These are phyloP conservation scores for Disparrhopalites patrizii DNA, from an alignment of 2,888 invertebrate species.

Conservation along the genomic window DNA sequence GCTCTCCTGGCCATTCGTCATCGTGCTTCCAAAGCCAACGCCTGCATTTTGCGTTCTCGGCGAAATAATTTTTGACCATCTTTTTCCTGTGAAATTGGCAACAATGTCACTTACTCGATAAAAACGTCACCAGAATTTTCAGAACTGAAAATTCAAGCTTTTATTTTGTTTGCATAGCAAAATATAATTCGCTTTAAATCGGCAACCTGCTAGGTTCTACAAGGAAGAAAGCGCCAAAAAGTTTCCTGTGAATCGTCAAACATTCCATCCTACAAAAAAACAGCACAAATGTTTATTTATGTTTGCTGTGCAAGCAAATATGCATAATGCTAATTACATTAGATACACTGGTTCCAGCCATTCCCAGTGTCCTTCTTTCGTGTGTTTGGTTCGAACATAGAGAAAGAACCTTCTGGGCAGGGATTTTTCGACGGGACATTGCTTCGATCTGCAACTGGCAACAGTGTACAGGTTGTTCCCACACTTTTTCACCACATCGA, in stretches of 20 bases:
- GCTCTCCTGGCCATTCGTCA: conserved; percentile 7
- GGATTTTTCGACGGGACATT: neutral
- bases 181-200: too few relatives aligned
- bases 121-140: too few relatives aligned
- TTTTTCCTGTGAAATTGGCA: neutral
- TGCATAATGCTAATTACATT: too few relatives aligned
- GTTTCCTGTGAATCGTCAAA: neutral
- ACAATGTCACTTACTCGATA: neutral
- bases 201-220: too few relatives aligned
- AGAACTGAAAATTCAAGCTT: too few relatives aligned
- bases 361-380: neutral
- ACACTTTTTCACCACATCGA: conserved; percentile 2
- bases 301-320: too few relatives aligned
- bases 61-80: neutral
- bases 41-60: neutral
- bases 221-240: neutral
- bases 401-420: neutral
- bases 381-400: neutral
- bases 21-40: neutral
- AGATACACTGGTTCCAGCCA: neutral
- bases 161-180: too few relatives aligned
- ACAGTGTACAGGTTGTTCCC: neutral
- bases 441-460: neutral
- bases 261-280: neutral
- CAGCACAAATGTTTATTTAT: too few relatives aligned